Conservation (phyloP, 2,888 invertebrate species). For the Amphipyra berbera region DNA sequence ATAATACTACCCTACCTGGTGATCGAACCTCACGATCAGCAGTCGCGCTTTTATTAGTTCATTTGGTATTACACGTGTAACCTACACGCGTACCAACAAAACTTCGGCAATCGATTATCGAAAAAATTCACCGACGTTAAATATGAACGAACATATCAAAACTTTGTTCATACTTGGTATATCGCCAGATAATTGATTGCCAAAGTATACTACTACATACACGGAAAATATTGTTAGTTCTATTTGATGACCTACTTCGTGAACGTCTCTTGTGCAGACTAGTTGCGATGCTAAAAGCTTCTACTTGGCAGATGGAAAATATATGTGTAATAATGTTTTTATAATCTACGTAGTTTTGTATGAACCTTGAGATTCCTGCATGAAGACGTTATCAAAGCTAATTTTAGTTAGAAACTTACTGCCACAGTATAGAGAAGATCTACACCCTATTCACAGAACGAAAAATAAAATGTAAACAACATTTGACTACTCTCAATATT, state of each 20-base stretch:
- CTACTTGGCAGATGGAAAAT: neutral
- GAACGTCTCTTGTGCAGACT: constrained; percentile 5
- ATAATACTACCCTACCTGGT: too few species aligned
- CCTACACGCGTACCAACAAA: neutral
- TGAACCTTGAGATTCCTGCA: too few species aligned
- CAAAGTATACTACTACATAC: constrained; percentile 3
- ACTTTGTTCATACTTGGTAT: constrained; percentile 3
- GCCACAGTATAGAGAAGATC: too few species aligned
- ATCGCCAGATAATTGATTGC: constrained; percentile 13
- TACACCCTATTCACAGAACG: too few species aligned
- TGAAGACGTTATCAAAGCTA: too few species aligned
- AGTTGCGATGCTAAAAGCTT: neutral
- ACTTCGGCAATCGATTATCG: constrained; percentile 5
- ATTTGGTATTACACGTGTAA: neutral
- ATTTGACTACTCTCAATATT: too few species aligned
- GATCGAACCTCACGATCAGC: too few species aligned
- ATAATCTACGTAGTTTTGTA: too few species aligned
- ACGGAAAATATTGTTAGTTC: constrained; percentile 6
- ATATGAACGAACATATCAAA: neutral
- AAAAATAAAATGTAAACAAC: too few species aligned
- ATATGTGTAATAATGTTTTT: too few species aligned
- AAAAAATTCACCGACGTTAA: neutral
- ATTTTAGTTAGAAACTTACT: too few species aligned
- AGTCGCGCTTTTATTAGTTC: neutral
- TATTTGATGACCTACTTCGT: constrained; percentile 9